Evolutionary conservation across 2,888 invertebrate genomes (phyloP), one percentile per base, ranked within the genome.

Genomic region (Eucriotettix oculatus): DNA sequence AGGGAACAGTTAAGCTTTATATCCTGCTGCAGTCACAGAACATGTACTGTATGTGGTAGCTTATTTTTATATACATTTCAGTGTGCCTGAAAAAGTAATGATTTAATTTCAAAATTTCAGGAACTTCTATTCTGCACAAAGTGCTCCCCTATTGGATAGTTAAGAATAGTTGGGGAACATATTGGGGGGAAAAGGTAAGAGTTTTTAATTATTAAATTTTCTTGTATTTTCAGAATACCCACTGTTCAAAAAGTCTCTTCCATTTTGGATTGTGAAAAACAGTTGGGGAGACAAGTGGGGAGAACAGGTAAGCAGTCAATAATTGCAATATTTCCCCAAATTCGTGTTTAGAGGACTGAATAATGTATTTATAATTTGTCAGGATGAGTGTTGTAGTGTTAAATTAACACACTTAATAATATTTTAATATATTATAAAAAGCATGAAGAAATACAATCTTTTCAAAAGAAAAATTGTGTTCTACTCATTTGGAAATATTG

Each of bases 251-350:
- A 89, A 86, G 73, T 79, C 77, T 1, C 71, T 90, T 54, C 93
- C 93, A 0, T 96, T 85, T 72, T 96, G 96, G 96, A 87, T 87
- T 63, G 78, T 96, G 42, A 96, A 96, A 78, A 96, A 96, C 75
- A 94, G 94, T 12, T 97, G 96, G 96, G 95, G 96, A 58, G 72
- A 77, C 44, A 74, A 75, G 40, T 96, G 95, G 95, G 96, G 96
- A 52, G 93, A 94, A 74, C 85, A 79, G 73, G 79, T 79, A 68
- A 68, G 29, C 40, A 40, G 16, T 53, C 17, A 11, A 55, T 55
- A 42, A 14, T 48, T 48, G 29, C 7, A 29, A 29, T 2, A 29
- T 29, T 29, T 29, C 29, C 29, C 29, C 29, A 29, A 7, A 5
- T 2, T 29, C 29, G 7, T 29, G 2, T 29, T 29, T 29, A 29